A percentile compares a stretch with the other conserved stretches of the same genome.
Conservation (phyloP, 2,113 vertebrate species). For the Zosterops pallidus region DNA sequence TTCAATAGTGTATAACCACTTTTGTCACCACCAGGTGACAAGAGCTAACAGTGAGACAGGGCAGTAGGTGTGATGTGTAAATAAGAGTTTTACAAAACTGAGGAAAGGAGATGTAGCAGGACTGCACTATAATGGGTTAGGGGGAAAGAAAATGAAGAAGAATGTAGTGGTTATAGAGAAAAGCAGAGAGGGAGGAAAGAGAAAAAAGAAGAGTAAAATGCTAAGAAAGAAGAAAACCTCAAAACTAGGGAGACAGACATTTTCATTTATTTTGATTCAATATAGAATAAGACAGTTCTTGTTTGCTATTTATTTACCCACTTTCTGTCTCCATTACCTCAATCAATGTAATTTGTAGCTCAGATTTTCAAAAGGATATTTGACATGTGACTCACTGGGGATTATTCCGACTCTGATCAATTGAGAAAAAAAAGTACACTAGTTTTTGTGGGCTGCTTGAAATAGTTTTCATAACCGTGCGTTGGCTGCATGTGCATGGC, state of each 20-base stretch:
- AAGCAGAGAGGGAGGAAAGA: neutral
- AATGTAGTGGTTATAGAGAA: neutral
- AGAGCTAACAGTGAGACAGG: fast-evolving
- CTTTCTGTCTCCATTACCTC: neutral
- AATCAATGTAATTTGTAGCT: neutral
- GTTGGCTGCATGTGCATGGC: neutral
- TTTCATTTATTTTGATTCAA: neutral
- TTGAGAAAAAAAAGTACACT: neutral
- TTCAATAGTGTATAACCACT: neutral
- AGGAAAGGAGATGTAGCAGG: neutral
- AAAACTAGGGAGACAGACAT: neutral
- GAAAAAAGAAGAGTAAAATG: neutral
- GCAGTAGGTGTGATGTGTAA: neutral
- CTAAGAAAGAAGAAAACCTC: neutral
- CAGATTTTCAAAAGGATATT: neutral
- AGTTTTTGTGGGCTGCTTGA: neutral
- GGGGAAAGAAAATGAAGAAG: neutral
- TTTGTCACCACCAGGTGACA: neutral
- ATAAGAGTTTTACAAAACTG: neutral
- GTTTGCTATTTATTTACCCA: neutral
- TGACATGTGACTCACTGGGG: neutral
- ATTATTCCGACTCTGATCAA: neutral
- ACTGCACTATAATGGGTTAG: fast-evolving
- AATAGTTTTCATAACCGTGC: neutral
- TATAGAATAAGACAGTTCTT: neutral